Evolutionary conservation across 1,140 invertebrate genomes (phyloP).

Genomic region (Drosophila santomea): DNA sequence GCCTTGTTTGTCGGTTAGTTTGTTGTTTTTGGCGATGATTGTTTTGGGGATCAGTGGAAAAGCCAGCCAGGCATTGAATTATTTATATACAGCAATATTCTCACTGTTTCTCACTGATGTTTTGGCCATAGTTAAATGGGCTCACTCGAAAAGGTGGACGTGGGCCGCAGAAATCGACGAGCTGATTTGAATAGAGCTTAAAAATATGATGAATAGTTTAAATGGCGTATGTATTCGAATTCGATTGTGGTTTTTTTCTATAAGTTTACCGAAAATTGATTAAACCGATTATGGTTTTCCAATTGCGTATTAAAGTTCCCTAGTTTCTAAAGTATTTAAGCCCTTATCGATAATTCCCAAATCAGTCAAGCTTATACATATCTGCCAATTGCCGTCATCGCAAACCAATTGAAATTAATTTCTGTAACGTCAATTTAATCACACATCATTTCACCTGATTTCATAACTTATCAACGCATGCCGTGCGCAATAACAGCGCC

Average conservation of each 20-base stretch:
- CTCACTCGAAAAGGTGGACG: conserved; percentile 10
- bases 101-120: conserved; percentile 15
- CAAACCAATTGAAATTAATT: conserved; percentile 58
- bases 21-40: conserved; percentile 31
- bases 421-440: conserved; percentile 56
- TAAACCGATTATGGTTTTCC: not conserved
- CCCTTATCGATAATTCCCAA: conserved; percentile 16
- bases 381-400: conserved; percentile 19
- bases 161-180: conserved; percentile 1
- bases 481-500: conserved; percentile 36
- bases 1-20: conserved; percentile 11
- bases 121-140: conserved; percentile 27
- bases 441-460: conserved; percentile 69
- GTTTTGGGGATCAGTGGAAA: conserved; percentile 15
- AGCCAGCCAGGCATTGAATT: conserved; percentile 39
- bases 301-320: not conserved
- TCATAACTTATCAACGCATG: conserved; percentile 64
- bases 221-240: not conserved
- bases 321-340: not conserved
- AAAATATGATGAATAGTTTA: not conserved
- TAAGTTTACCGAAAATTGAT: not conserved
- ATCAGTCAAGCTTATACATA: conserved; percentile 13
- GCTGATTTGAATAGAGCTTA: conserved; percentile 21
- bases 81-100: conserved; percentile 34
- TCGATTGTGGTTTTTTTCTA: not conserved